These are phyloP conservation scores for Lytechinus pictus DNA, from an alignment of 35 echinoderm and acorn worm genomes.

Conservation along the genomic window DNA sequence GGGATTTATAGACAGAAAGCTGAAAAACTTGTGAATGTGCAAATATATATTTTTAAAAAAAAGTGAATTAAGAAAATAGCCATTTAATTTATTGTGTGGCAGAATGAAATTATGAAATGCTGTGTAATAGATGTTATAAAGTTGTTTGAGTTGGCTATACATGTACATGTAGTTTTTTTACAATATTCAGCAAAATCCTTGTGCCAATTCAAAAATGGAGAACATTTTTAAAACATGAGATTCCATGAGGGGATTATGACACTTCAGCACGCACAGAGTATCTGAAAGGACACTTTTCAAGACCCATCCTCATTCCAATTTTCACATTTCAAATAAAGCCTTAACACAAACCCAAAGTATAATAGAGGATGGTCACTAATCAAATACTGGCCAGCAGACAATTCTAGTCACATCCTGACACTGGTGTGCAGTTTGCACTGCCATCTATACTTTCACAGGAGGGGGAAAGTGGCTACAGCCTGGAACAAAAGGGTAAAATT, in stretches of 20 bases:
- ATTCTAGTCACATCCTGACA: neutral
- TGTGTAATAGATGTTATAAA: no score
- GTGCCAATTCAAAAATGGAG: neutral
- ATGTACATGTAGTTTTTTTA: no score
- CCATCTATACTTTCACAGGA: neutral
- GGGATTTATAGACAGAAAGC: no score
- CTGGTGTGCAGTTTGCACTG: neutral
- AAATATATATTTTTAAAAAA: no score
- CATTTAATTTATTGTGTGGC: no score
- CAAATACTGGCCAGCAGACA: neutral
- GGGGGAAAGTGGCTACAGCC: neutral
- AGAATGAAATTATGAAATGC: no score
- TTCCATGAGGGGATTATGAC: neutral
- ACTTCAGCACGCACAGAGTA: neutral
- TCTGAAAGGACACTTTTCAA: neutral
- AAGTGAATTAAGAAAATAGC: no score
- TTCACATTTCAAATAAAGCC: neutral
- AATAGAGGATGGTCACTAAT: slow-evolving; percentile 8
- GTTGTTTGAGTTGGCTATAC: no score
- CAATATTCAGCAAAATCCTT: no score
- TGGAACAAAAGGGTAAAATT: slow-evolving; percentile 28
- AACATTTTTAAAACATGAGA: neutral
- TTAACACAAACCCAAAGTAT: neutral
- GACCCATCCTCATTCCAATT: slow-evolving; percentile 33
- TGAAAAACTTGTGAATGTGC: no score